These are phyloP conservation scores for Dasyurus viverrinus DNA, from an alignment of 2,113 vertebrate genomes.

Conservation along the genomic window DNA sequence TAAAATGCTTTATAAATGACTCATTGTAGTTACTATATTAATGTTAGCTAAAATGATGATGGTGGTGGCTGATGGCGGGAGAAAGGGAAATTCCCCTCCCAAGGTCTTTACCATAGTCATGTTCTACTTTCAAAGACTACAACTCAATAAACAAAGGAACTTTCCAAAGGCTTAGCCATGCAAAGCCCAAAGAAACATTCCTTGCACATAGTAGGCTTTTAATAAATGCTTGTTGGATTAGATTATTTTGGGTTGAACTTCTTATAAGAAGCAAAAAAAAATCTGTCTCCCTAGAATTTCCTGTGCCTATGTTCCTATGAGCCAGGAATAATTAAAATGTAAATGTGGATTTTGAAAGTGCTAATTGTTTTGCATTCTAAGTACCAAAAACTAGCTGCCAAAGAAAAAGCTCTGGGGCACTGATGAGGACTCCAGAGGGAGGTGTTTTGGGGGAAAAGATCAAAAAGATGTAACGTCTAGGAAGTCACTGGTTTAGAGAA, in stretches of 20 bases:
- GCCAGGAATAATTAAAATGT: slow-evolving; percentile 2
- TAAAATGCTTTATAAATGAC: background rate
- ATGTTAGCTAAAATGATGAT: background rate
- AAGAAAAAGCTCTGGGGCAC: background rate
- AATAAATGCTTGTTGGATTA: background rate
- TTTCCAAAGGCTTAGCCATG: background rate
- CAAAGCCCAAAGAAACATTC: background rate
- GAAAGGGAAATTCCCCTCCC: background rate
- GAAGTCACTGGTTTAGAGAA: background rate
- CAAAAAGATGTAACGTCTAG: background rate
- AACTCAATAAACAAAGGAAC: background rate
- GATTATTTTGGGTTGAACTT: background rate
- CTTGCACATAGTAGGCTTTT: background rate
- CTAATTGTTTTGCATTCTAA: slow-evolving; percentile 5
- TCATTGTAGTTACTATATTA: background rate
- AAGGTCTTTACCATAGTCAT: background rate
- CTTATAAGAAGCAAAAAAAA: background rate
- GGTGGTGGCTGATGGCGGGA: background rate
- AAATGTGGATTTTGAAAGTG: background rate
- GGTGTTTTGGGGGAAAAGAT: background rate
- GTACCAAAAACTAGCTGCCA: background rate
- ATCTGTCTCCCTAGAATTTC: background rate
- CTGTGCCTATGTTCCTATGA: background rate
- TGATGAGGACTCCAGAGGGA: background rate
- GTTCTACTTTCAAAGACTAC: background rate